A percentile compares a stretch with the other conserved stretches of the same genome.
Evolutionary conservation across 1,140 invertebrate species (phyloP).

Genomic region (Drosophila azteca): DNA sequence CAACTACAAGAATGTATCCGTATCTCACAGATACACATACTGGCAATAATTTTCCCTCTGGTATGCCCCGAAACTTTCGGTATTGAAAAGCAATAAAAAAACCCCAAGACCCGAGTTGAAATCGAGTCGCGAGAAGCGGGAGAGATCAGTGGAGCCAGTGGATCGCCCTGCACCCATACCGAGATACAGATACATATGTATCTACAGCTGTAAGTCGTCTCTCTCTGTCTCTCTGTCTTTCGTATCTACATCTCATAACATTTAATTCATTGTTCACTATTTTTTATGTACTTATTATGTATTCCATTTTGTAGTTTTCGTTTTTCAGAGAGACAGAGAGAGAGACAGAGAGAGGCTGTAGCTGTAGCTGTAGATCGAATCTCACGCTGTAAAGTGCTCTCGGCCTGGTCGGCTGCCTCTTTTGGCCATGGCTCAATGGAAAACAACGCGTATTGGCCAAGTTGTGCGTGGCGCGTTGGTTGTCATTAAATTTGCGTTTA

Average conservation of each 20-base stretch:
- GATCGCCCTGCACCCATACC: slow-evolving; percentile 23
- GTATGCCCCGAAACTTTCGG: slow-evolving; percentile 49
- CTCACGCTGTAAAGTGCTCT: slow-evolving; percentile 48
- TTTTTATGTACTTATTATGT: slow-evolving; percentile 64
- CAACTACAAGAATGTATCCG: slow-evolving; percentile 55
- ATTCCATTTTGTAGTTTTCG: slow-evolving; percentile 75
- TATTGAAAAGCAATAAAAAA: slow-evolving; percentile 58
- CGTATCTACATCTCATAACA: slow-evolving; percentile 57
- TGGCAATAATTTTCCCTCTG: slow-evolving; percentile 58
- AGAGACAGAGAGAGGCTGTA: no score
- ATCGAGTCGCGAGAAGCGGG: slow-evolving; percentile 2
- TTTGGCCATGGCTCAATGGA: slow-evolving; percentile 56
- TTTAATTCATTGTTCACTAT: slow-evolving; percentile 62
- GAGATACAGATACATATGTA: slow-evolving; percentile 25
- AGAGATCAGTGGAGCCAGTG: slow-evolving; percentile 46
- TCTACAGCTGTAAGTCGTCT: slow-evolving; percentile 1
- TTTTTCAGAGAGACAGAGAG: slow-evolving; percentile 50
- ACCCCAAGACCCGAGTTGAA: no score
- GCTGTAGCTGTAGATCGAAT: no score
- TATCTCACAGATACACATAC: slow-evolving; percentile 47
- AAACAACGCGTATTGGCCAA: slow-evolving; percentile 73
- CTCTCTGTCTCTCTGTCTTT: not conserved
- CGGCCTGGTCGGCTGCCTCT: not conserved
- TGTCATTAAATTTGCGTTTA: slow-evolving; percentile 82
- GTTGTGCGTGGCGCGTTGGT: slow-evolving; percentile 66